These are phyloP conservation scores for Yponomeuta evonymella DNA, from an alignment of 2,888 invertebrate species.

Conservation along the genomic window DNA sequence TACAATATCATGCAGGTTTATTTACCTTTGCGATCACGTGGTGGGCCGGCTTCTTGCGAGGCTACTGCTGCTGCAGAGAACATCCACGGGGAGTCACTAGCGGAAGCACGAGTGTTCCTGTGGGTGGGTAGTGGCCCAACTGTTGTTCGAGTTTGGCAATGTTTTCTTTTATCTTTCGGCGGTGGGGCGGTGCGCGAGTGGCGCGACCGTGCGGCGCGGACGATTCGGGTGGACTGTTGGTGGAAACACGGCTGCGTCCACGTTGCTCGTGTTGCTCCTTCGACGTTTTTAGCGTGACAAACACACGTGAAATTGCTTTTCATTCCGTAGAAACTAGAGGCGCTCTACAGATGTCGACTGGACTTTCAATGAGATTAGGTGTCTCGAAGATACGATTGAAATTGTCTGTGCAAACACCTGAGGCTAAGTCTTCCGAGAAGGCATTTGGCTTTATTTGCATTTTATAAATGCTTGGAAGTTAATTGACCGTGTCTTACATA, in stretches of 20 bases:
- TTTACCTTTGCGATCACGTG: slow-evolving; percentile 29
- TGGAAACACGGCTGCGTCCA: neutral
- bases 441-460: neutral
- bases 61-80: neutral
- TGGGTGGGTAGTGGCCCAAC: neutral
- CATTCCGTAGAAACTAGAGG: slow-evolving; percentile 7
- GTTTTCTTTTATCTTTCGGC: slow-evolving; percentile 5
- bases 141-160: neutral
- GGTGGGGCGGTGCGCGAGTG: neutral
- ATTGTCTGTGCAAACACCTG: neutral
- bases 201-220: slow-evolving; percentile 2
- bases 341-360: neutral
- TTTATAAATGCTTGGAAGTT: neutral
- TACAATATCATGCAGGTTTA: slow-evolving; percentile 20
- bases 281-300: neutral
- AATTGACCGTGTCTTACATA: neutral
- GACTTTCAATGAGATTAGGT: neutral
- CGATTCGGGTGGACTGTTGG: neutral
- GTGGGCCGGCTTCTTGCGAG: slow-evolving; percentile 10
- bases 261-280: neutral
- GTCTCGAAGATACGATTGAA: neutral
- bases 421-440: neutral
- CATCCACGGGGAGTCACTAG: slow-evolving; percentile 17
- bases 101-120: slow-evolving; percentile 12
- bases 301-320: slow-evolving; percentile 10